Base-by-base conservation (phyloP, 2,888 invertebrate species). In the Caenorhabditis angaria region DNA sequence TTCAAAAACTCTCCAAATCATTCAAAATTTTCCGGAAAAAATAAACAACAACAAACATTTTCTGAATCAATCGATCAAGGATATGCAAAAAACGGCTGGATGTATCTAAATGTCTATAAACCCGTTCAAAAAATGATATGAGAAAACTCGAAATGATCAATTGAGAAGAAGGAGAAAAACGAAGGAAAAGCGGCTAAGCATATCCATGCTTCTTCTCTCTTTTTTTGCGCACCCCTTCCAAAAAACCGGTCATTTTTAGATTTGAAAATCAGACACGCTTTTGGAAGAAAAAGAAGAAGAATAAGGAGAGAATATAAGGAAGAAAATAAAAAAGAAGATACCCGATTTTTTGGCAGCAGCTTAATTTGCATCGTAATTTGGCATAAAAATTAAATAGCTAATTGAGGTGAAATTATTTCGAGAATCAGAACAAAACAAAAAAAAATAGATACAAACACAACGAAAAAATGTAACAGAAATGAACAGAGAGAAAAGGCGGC, bases 51-150 rank as follows among this genome's bases (percentile, higher is more conserved):
- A 8, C 6, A 18, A 2, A 12, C 18, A 41, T 18, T 10, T 32
- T 32, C 32, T 10, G 18, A 14, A 41, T 6, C 41, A 41, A 5
- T 18, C 41, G 18, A 41, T 14, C 41, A 3, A 14, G 41, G 3
- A 14, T 5, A 5, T 18, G n/a, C 10, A 41, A 41, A 41, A 41
- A 41, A 41, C 41, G 18, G 10, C 41, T 41, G 41, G 14, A 41
- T 41, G 41, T 41, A 41, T 41, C 41, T 41, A 41, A 10, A 41
- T 41, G 41, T 41, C 41, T 41, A 41, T 41, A 41, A 41, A 41
- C 41, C 41, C 41, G 41, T 41, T 41, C 41, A 41, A 41, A 41
- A n/a, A 41, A 41, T 41, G 41, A 41, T 41, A 41, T 41, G 41
- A 41, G 41, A 41, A 41, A 41, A 41, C 41, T 41, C 41, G 41